Conservation (phyloP, 2,113 vertebrate species). For the Lipophrys pholis region DNA sequence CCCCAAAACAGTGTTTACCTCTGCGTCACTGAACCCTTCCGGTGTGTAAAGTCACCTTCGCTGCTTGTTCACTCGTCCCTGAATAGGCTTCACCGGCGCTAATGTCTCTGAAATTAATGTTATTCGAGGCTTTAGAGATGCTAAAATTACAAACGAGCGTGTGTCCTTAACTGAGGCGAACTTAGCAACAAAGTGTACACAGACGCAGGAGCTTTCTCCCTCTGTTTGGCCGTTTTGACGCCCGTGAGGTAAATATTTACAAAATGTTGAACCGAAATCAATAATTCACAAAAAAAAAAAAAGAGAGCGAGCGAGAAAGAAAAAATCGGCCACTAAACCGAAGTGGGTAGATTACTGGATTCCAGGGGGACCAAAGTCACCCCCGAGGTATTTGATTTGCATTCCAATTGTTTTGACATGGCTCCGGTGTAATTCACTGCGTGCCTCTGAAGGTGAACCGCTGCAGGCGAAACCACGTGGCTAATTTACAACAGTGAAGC, state of each 20-base stretch:
- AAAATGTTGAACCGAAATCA: conserved; percentile 78
- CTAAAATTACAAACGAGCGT: background rate
- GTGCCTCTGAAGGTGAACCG: conserved; percentile 78
- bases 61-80: background rate
- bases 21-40: background rate
- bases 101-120: conserved; percentile 4
- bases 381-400: conserved; percentile 79
- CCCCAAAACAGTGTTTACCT: background rate
- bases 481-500: conserved; percentile 72
- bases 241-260: conserved; percentile 72
- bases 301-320: too few species aligned
- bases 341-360: conserved; percentile 65
- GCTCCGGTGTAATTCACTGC: conserved; percentile 72
- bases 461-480: conserved; percentile 71
- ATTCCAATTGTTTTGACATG: conserved; percentile 81
- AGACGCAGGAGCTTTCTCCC: background rate
- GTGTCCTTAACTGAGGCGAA: background rate
- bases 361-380: conserved; percentile 75
- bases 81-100: background rate
- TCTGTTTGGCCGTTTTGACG: conserved; percentile 17
- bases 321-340: conserved; percentile 42
- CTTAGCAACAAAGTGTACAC: background rate
- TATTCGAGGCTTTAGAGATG: background rate
- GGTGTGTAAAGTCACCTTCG: conserved; percentile 19
- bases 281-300: conserved; percentile 71